Evolutionary conservation across 2,113 vertebrate genomes (phyloP).

Genomic region (Pelmatolapia mariae): DNA sequence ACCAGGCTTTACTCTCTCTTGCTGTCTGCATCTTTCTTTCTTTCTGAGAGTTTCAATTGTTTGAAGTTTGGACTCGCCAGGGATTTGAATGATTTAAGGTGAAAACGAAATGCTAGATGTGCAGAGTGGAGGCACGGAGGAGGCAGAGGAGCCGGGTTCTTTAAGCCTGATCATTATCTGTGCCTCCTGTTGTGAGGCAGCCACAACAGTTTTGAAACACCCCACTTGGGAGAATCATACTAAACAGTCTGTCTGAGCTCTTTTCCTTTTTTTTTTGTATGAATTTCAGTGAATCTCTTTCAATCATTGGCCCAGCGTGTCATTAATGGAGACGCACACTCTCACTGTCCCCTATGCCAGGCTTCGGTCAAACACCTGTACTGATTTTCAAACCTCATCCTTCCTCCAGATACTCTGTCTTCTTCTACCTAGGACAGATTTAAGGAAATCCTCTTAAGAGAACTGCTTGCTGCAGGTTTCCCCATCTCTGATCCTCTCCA

Average conservation of each 20-base stretch:
- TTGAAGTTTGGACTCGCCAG: slow-evolving; percentile 43
- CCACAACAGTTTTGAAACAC: slow-evolving; percentile 4
- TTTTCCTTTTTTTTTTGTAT: background rate
- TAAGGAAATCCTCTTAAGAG: background rate
- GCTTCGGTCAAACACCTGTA: background rate
- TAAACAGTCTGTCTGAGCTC: background rate
- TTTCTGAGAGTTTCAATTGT: slow-evolving; percentile 18
- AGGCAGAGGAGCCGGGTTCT: slow-evolving; percentile 4
- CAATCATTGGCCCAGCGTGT: background rate
- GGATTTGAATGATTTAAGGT: slow-evolving; percentile 58
- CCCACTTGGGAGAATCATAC: background rate
- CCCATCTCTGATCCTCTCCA: slow-evolving; percentile 31
- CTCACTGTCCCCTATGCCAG: background rate
- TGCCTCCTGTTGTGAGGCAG: slow-evolving; percentile 7
- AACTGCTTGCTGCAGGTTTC: background rate
- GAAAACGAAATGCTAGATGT: slow-evolving; percentile 41
- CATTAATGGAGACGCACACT: background rate
- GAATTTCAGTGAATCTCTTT: background rate
- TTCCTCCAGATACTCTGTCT: background rate
- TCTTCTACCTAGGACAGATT: background rate
- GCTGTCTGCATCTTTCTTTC: slow-evolving; percentile 10
- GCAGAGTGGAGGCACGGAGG: background rate
- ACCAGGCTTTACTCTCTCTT: slow-evolving; percentile 2
- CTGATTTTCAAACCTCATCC: background rate
- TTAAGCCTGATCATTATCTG: slow-evolving; percentile 51